Evolutionary conservation across 1,140 invertebrate genomes (phyloP).

Genomic region (Neoseiulus cucumeris): DNA sequence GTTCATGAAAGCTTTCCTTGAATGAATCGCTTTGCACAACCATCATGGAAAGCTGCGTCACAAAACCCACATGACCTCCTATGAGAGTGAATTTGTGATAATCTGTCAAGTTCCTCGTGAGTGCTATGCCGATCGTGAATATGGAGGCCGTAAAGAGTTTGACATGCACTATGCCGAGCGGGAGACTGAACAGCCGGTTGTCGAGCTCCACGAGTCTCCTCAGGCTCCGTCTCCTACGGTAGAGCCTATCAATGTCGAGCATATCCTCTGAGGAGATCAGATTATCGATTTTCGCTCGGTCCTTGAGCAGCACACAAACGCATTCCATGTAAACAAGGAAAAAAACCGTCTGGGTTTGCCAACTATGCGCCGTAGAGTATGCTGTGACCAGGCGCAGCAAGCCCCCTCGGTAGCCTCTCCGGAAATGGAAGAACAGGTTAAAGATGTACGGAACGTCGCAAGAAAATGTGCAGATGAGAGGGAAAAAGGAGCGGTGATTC

Average conservation of each 20-base stretch:
- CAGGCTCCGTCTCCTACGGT: too few species aligned
- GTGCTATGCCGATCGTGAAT: background rate
- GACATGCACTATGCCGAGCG: background rate
- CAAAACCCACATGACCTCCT: background rate
- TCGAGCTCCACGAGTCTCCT: too few species aligned
- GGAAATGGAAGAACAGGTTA: background rate
- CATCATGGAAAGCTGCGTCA: background rate
- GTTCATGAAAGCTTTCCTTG: background rate
- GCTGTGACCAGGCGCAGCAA: background rate
- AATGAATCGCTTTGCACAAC: background rate
- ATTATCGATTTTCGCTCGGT: too few species aligned
- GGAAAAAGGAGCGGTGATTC: background rate
- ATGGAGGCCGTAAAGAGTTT: background rate
- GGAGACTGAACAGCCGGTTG: background rate
- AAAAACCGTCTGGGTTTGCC: background rate
- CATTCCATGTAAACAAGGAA: background rate
- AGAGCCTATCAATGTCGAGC: too few species aligned
- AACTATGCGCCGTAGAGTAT: background rate
- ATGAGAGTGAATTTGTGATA: background rate
- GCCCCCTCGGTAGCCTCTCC: background rate
- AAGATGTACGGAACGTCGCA: background rate
- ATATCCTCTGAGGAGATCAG: too few species aligned
- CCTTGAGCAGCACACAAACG: background rate
- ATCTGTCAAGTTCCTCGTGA: background rate
- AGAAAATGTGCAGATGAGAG: background rate